phyloP scores from a whole-genome alignment of 2,888 invertebrate species.

The Mesoligia furuncula region DNA sequence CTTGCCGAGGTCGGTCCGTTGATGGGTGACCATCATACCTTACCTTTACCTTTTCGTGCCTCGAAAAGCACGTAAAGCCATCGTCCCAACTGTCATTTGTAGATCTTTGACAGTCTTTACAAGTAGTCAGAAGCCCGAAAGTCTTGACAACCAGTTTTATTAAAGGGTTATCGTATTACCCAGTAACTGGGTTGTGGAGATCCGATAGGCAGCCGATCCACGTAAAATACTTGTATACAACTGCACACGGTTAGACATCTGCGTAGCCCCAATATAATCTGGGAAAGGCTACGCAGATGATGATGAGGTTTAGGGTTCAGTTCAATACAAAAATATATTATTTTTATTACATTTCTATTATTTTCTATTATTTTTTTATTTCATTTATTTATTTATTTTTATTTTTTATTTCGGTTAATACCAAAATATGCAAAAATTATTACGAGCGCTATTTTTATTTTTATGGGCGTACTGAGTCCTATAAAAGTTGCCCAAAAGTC shows the following conservation, averaged over 20 bases:
- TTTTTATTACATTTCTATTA: constrained; percentile 16
- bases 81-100: too few relatives aligned
- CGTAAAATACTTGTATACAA: too few relatives aligned
- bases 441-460: constrained; percentile 39
- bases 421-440: constrained; percentile 28
- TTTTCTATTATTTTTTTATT: too few relatives aligned
- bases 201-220: background rate
- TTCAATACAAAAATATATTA: background rate
- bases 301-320: too few relatives aligned
- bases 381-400: too few relatives aligned
- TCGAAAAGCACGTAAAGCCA: background rate
- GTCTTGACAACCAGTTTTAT: background rate
- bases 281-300: background rate
- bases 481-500: constrained; percentile 37
- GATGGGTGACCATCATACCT: background rate
- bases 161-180: background rate
- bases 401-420: constrained; percentile 32
- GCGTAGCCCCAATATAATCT: background rate
- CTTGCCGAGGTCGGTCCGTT: background rate
- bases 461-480: constrained; percentile 27
- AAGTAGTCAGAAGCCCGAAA: background rate
- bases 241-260: too few relatives aligned
- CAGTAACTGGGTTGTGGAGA: too few relatives aligned
- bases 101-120: background rate
- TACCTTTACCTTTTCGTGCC: too few relatives aligned